Evolutionary conservation across 92 coral and sea anemone species (phyloP), one percentile per base, ranked within the genome.

Genomic region (Siderastrea siderea): DNA sequence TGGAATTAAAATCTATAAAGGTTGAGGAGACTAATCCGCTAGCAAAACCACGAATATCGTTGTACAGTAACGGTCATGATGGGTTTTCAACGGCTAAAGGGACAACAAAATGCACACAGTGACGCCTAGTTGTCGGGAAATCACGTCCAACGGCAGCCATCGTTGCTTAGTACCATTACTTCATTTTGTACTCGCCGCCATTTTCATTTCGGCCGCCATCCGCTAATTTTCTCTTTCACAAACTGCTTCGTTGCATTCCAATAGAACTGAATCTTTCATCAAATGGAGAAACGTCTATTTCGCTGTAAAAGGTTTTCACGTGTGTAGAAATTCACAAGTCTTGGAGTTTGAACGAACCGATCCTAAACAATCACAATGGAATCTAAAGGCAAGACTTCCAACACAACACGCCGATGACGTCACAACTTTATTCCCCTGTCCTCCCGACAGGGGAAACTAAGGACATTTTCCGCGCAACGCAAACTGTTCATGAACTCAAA

Each of bases 361-460:
- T 55, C 86, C 77, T 74, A 62, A 84, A 61, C 87, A 84, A 83
- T 83, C 71, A 83, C 80, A n/a, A 6, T 12, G 61, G 79, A 73
- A 74, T 83, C 78, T 54, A 57, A 55, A 69, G 17, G 55, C 77
- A 54, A 4, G 49, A 45, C 80, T 71, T 57, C 80, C 38, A 83
- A 62, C 51, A 45, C 69, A 73, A 54, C 46, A 53, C 26, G 65
- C 52, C 50, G 78, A 74, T 84, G 87, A 84, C 87, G 87, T 84
- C 87, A 73, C 62, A 51, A 57, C 50, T 11, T 15, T 48, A n/a
- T 1, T 19, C 78, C 63, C 49, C 46, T 17, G 52, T 61, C 87
- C 72, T 68, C 87, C 11, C 69, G 80, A 26, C 79, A 83, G 79
- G 54, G 70, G 70, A 60, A 49, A 50, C 13, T 3, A 4, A 11